These are phyloP conservation scores for Borostomias antarcticus DNA, from an alignment of 2,797 vertebrate species.

Conservation along the genomic window DNA sequence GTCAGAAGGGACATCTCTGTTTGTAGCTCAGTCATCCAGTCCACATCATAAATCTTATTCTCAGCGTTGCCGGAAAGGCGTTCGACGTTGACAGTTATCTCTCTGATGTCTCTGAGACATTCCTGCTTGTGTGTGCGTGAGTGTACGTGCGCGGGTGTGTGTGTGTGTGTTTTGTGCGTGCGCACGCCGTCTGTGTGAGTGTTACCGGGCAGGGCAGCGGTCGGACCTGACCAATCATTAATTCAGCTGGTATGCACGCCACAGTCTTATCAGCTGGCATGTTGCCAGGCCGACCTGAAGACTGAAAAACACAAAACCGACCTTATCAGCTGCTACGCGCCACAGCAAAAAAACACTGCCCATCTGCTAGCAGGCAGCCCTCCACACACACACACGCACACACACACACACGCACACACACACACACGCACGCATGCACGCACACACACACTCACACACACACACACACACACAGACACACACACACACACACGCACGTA, in stretches of 20 bases:
- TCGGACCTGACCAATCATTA: slow-evolving; percentile 80
- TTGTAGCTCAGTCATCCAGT: neutral
- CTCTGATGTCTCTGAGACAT: neutral
- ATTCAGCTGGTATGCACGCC: slow-evolving; percentile 78
- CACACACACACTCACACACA: no score
- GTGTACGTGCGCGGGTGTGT: neutral
- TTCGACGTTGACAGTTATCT: neutral
- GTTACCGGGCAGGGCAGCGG: slow-evolving; percentile 42
- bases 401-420: no score
- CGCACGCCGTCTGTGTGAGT: no score
- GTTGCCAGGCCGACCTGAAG: slow-evolving; percentile 58
- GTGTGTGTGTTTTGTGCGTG: no score
- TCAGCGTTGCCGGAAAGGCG: no score
- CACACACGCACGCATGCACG: no score
- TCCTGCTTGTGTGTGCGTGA: neutral
- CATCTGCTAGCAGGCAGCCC: slow-evolving; percentile 20
- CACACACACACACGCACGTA: no score
- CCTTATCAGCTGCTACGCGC: slow-evolving; percentile 70
- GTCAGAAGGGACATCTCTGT: slow-evolving; percentile 3
- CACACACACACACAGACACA: no score
- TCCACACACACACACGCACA: slow-evolving; percentile 1
- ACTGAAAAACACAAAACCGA: slow-evolving; percentile 50
- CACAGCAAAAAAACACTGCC: slow-evolving; percentile 45
- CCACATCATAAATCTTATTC: no score
- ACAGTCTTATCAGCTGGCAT: slow-evolving; percentile 74